Conservation (phyloP, 2,113 vertebrate species). For the Pterophyllum scalare region DNA sequence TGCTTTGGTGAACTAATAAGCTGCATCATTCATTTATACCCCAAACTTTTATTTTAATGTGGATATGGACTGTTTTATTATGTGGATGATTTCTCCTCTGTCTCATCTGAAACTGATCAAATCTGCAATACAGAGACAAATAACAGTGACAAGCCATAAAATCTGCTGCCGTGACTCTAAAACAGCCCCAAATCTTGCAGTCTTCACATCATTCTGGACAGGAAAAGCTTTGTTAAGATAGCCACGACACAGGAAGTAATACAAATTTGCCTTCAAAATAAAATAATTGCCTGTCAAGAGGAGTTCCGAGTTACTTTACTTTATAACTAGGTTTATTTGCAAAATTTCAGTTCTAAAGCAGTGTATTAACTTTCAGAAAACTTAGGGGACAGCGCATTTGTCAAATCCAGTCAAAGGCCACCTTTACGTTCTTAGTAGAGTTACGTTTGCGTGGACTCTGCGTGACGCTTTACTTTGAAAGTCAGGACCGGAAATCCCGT, state of each 20-base stretch:
- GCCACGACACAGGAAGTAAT: conserved; percentile 28
- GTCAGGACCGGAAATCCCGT: fast-evolving
- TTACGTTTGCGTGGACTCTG: background rate
- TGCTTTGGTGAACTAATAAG: background rate
- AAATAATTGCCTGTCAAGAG: background rate
- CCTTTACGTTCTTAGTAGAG: background rate
- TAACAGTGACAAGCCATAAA: conserved; percentile 11
- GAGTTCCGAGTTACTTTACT: background rate
- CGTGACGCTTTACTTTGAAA: conserved; percentile 39
- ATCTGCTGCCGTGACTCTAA: conserved; percentile 36
- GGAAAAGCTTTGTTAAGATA: background rate
- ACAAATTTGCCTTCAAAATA: conserved; percentile 21
- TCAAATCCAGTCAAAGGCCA: background rate
- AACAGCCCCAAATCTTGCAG: conserved; percentile 42
- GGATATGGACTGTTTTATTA: background rate
- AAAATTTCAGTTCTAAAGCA: background rate
- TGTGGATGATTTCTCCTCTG: background rate
- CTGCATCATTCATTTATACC: too few relatives aligned
- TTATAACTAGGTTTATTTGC: background rate
- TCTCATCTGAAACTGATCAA: background rate
- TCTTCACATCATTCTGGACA: conserved; percentile 44
- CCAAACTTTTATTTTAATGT: background rate
- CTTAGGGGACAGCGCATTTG: too few relatives aligned
- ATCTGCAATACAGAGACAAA: background rate
- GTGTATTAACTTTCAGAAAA: background rate